Evolutionary conservation across 2,888 invertebrate species (phyloP).

Genomic region (Imbricaverruca yamaguchii): DNA sequence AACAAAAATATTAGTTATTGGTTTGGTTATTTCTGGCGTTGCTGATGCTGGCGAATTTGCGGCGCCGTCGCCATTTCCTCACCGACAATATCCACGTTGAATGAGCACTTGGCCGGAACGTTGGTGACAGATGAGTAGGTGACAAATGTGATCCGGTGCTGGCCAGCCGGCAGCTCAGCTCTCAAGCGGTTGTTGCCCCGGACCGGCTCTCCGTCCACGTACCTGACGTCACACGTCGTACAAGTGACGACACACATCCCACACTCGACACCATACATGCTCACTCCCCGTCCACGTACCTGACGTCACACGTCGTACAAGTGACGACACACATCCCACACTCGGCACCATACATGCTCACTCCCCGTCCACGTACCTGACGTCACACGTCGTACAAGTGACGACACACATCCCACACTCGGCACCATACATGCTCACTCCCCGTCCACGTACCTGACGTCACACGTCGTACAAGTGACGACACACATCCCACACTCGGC

Average conservation of each 20-base stretch:
- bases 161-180: constrained; percentile 52
- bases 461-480: no score
- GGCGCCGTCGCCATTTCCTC: constrained; percentile 31
- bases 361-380: constrained; percentile 51
- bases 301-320: no score
- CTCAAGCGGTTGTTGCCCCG: constrained; percentile 54
- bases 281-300: no score
- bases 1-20: no score
- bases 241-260: neutral
- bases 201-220: constrained; percentile 52
- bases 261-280: no score
- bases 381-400: constrained; percentile 31
- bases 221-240: constrained; percentile 41
- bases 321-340: no score
- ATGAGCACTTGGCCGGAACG: constrained; percentile 51
- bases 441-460: no score
- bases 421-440: no score
- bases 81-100: constrained; percentile 53
- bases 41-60: no score
- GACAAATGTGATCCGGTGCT: constrained; percentile 52
- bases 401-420: neutral
- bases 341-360: no score
- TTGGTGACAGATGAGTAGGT: constrained; percentile 52
- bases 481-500: no score
- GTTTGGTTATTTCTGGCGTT: no score